Percentiles rank a stretch among this genome's conserved stretches.
These are phyloP conservation scores for Latrodectus elegans DNA, from an alignment of 2,888 invertebrate species.

Conservation along the genomic window DNA sequence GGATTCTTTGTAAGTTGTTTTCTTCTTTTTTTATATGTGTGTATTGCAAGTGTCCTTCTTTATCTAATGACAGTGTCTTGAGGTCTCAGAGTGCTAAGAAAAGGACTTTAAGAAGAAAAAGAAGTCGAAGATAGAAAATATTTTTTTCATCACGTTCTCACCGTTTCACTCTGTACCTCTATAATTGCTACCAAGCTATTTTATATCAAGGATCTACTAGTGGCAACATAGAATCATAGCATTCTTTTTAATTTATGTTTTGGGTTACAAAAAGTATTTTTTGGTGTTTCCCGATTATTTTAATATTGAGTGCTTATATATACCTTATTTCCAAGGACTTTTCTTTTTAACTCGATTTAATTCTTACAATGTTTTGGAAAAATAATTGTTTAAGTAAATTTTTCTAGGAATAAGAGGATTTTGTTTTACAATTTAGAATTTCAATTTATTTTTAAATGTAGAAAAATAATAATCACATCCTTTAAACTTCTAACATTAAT, in stretches of 20 bases:
- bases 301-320: no score
- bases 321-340: no score
- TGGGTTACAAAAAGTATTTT: constrained; percentile 5
- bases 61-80: constrained; percentile 46
- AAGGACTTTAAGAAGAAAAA: constrained; percentile 32
- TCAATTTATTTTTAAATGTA: no score
- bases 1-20: constrained; percentile 40
- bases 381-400: no score
- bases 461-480: no score
- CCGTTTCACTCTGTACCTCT: constrained; percentile 24
- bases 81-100: constrained; percentile 32
- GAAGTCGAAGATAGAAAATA: background rate
- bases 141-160: constrained; percentile 26
- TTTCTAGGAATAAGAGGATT: no score
- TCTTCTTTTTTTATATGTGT: constrained; percentile 37
- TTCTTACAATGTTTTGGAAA: no score
- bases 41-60: constrained; percentile 24
- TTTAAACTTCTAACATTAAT: no score
- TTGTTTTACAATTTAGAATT: no score
- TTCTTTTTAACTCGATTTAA: no score
- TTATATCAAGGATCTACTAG: constrained; percentile 44
- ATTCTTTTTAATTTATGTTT: constrained; percentile 16
- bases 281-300: constrained; percentile 21
- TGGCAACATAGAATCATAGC: constrained; percentile 22
- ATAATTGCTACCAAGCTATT: constrained; percentile 41